These are phyloP conservation scores for Drosophila malerkotliana DNA, from an alignment of 1,140 invertebrate species.

Conservation along the genomic window DNA sequence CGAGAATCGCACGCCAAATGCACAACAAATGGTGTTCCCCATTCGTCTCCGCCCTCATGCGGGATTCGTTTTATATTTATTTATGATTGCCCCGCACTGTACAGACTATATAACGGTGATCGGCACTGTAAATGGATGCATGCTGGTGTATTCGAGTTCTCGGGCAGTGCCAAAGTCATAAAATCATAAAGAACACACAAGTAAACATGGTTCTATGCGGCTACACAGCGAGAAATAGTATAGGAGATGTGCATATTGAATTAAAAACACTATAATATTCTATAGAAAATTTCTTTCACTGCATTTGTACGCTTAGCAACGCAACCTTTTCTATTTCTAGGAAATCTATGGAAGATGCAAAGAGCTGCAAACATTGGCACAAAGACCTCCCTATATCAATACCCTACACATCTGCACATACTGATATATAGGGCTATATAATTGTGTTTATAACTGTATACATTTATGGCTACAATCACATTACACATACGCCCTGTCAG, in stretches of 20 bases:
- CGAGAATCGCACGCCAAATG: constrained; percentile 57
- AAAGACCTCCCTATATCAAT: constrained; percentile 47
- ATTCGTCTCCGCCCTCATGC: neutral
- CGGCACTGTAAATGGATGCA: constrained; percentile 25
- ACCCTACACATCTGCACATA: neutral
- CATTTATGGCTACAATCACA: constrained; percentile 49
- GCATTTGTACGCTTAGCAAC: constrained; percentile 1
- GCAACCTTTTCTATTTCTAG: neutral
- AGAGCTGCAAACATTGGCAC: constrained; percentile 48
- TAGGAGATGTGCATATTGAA: neutral
- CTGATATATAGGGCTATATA: constrained; percentile 14
- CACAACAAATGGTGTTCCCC: constrained; percentile 14
- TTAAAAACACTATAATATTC: neutral
- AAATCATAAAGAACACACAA: constrained; percentile 38
- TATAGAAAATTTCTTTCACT: constrained; percentile 2
- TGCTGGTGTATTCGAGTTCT: constrained; percentile 19
- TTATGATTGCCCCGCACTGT: constrained; percentile 57
- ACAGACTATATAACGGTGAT: constrained; percentile 39
- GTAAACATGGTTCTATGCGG: constrained; percentile 8
- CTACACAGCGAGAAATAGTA: constrained; percentile 11
- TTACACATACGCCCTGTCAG: constrained; percentile 57
- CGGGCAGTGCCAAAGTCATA: constrained; percentile 63
- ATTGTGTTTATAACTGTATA: constrained; percentile 44
- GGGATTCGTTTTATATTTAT: constrained; percentile 58
- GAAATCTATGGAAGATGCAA: constrained; percentile 45